These are phyloP conservation scores for Phymanthus crucifer DNA, from an alignment of 92 coral and sea anemone species.

Conservation along the genomic window DNA sequence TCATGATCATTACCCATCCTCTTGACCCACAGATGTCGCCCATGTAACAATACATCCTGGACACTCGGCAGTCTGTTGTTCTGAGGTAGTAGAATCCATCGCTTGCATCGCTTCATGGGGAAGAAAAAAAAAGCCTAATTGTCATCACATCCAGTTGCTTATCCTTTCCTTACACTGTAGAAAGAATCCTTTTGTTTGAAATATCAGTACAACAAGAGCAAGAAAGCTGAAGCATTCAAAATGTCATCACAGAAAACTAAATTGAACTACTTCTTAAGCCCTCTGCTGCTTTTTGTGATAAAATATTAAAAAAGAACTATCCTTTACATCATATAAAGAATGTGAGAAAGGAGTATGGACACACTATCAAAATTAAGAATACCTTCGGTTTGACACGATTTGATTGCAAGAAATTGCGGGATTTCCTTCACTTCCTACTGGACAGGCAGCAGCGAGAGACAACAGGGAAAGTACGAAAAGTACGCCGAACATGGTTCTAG, in stretches of 20 bases:
- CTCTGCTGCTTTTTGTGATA: too few species aligned
- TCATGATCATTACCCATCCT: slow-evolving; percentile 54
- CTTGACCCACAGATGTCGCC: slow-evolving; percentile 39
- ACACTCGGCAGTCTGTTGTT: slow-evolving; percentile 9
- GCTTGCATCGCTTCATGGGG: slow-evolving; percentile 10
- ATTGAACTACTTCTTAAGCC: too few species aligned
- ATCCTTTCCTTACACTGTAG: too few species aligned
- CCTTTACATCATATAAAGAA: too few species aligned
- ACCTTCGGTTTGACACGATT: slow-evolving; percentile 20
- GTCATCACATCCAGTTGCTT: too few species aligned
- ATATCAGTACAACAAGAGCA: too few species aligned
- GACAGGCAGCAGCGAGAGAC: background rate
- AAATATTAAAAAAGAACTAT: too few species aligned
- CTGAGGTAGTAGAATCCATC: slow-evolving; percentile 36
- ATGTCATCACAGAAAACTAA: too few species aligned
- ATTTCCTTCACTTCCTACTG: slow-evolving; percentile 11
- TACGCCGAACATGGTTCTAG: background rate
- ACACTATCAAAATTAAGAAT: too few species aligned
- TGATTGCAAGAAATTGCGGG: slow-evolving; percentile 17
- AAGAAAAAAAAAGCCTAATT: background rate
- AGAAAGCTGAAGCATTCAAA: too few species aligned
- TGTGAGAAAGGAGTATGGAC: too few species aligned
- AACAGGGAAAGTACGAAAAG: background rate
- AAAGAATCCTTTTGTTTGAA: too few species aligned
- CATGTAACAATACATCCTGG: slow-evolving; percentile 41